A percentile compares a stretch with the other conserved stretches of the same genome.
These are phyloP conservation scores for Cotesia glomerata DNA, from an alignment of 1,140 invertebrate genomes.

Conservation along the genomic window DNA sequence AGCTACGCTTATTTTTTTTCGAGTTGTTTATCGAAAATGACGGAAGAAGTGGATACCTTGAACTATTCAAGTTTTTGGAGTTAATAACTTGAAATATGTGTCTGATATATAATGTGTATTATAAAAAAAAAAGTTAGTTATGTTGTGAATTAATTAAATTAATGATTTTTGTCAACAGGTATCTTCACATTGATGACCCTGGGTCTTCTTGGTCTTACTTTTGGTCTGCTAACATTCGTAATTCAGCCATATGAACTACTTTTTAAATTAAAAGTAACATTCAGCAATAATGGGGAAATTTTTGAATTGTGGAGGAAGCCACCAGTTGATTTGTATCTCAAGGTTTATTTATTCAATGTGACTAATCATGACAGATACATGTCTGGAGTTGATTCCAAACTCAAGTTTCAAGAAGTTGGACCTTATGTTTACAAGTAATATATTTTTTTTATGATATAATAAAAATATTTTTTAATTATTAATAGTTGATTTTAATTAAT, in stretches of 20 bases:
- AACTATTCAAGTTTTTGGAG: too few relatives aligned
- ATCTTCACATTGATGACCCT: constrained; percentile 71
- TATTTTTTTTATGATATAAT: neutral
- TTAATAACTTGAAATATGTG: too few relatives aligned
- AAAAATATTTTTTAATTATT: too few relatives aligned
- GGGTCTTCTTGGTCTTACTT: constrained; percentile 69
- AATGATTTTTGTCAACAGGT: constrained; percentile 63
- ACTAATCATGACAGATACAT: constrained; percentile 85
- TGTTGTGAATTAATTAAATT: too few relatives aligned
- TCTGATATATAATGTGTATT: too few relatives aligned
- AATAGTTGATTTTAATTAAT: too few relatives aligned
- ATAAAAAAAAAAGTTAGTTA: too few relatives aligned
- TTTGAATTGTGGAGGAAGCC: constrained; percentile 86
- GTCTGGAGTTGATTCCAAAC: constrained; percentile 71
- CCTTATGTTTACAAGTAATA: constrained; percentile 90
- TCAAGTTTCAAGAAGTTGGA: constrained; percentile 80
- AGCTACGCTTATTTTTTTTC: too few relatives aligned
- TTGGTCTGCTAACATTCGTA: constrained; percentile 68
- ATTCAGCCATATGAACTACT: constrained; percentile 75
- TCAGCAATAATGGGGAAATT: constrained; percentile 76
- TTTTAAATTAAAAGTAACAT: constrained; percentile 76
- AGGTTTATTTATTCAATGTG: constrained; percentile 87
- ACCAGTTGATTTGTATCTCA: constrained; percentile 81
- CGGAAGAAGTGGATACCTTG: too few relatives aligned
- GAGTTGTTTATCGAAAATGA: too few relatives aligned